Evolutionary conservation across 2,113 vertebrate genomes (phyloP), one percentile per base, ranked within the genome.

Genomic region (Oryctolagus cuniculus): DNA sequence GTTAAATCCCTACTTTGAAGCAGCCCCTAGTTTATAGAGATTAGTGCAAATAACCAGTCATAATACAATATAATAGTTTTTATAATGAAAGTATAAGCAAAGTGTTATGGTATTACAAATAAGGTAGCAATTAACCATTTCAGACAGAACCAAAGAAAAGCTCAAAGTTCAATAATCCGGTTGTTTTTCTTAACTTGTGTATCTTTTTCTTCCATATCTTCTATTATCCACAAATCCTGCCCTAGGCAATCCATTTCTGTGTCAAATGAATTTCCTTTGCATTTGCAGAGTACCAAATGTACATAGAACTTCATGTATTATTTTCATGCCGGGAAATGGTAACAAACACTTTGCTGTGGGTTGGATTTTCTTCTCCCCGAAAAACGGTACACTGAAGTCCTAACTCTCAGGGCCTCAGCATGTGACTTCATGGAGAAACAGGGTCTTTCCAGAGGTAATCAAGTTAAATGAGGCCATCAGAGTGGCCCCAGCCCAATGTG

Each of bases 211-310:
- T 83, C 3, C 25, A 10, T 31, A 70, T 66, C 51, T 72, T 87
- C 53, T 75, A 16, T 17, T 16, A 58, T 67, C 86, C 55, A 82
- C 69, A 87, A 80, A 83, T 29, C 1, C 19, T 93, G 58, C 82
- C 10, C 53, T 66, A n/a, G 22, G 64, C 64, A 44, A 74, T 70
- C 29, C 21, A 38, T 31, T 53, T 67, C 66, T 86, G 55, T 78
- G 49, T 82, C 74, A 82, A 93, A 87, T 81, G 67, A 85, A 49
- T 81, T 78, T 61, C 85, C n/a, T 91, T 34, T 91, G 6, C 17
- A 72, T 89, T 44, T 91, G 6, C 16, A 75, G 36, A 49, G 34
- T 53, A 79, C 31, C 31, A 74, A 82, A n/a, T 25, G 15, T 49
- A 29, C 38, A 77, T 12, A 58, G 34, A 82, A 69, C 19, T 19